Evolutionary conservation across 2,888 invertebrate species (phyloP).

Genomic region (Eumerus sabulonum): DNA sequence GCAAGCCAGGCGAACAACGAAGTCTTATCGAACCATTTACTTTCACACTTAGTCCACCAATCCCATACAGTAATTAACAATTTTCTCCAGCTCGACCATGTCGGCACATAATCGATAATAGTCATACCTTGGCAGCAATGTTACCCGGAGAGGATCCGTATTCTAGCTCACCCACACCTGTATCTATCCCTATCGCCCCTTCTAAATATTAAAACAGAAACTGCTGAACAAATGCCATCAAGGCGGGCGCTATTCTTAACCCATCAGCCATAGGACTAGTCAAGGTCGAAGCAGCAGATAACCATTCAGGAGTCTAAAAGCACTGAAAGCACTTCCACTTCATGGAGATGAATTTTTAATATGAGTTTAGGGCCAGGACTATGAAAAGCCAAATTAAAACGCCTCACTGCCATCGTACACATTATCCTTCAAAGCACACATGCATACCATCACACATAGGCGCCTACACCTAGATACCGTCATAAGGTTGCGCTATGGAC

Average conservation of each 20-base stretch:
- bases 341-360: constrained; percentile 43
- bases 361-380: constrained; percentile 35
- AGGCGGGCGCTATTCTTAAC: no score
- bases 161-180: no score
- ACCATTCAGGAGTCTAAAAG: no score
- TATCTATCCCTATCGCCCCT: background rate
- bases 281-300: background rate
- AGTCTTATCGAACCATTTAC: no score
- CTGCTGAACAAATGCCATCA: background rate
- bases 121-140: no score
- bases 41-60: no score
- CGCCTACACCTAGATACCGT: background rate
- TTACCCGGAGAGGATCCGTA: no score
- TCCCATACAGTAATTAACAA: no score
- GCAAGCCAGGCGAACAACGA: no score
- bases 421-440: constrained; percentile 40
- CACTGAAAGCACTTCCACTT: constrained; percentile 29
- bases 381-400: constrained; percentile 52
- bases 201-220: constrained; percentile 5
- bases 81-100: no score
- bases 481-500: background rate
- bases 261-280: no score
- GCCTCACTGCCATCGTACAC: constrained; percentile 39
- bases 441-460: background rate
- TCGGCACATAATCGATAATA: no score